Evolutionary conservation across 2,888 invertebrate species (phyloP).

Genomic region (Caenorhabditis sp.): DNA sequence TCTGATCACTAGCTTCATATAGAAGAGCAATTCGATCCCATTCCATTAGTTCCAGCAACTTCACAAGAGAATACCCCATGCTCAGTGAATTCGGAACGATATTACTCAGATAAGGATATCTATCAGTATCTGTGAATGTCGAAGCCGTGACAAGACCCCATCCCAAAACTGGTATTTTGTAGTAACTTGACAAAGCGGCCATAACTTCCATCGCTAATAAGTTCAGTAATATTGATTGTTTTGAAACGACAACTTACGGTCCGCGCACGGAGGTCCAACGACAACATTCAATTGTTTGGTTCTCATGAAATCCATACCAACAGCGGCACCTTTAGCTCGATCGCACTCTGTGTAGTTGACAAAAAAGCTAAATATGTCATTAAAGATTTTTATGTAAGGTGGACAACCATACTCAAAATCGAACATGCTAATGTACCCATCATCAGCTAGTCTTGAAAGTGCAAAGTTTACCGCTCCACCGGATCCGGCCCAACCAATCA

Average conservation of each 20-base stretch:
- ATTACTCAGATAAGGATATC: constrained; percentile 41
- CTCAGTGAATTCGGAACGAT: constrained; percentile 42
- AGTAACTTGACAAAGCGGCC: constrained; percentile 43
- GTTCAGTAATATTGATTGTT: too few relatives aligned
- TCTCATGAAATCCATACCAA: constrained; percentile 47
- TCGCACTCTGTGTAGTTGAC: constrained; percentile 45
- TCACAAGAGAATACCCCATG: constrained; percentile 36
- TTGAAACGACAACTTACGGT: constrained; percentile 12
- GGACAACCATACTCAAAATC: constrained; percentile 37
- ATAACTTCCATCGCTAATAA: constrained; percentile 36
- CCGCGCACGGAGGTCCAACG: constrained; percentile 54
- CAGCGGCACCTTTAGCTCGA: constrained; percentile 19
- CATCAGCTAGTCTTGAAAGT: constrained; percentile 42
- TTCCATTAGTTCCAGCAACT: constrained; percentile 40
- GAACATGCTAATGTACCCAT: constrained; percentile 43
- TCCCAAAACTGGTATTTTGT: constrained; percentile 43
- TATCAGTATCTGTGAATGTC: constrained; percentile 30
- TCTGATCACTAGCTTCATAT: constrained; percentile 23
- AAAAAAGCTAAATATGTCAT: constrained; percentile 15
- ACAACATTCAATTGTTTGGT: constrained; percentile 44
- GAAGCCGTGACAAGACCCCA: constrained; percentile 52
- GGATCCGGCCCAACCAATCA: constrained; percentile 36
- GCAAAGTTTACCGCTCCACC: constrained; percentile 59
- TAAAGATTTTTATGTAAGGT: not conserved
- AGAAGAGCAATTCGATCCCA: constrained; percentile 39